Evolutionary conservation across 2,797 vertebrate genomes (phyloP), one percentile per base, ranked within the genome.

Genomic region (Schizothorax lantsangensis): DNA sequence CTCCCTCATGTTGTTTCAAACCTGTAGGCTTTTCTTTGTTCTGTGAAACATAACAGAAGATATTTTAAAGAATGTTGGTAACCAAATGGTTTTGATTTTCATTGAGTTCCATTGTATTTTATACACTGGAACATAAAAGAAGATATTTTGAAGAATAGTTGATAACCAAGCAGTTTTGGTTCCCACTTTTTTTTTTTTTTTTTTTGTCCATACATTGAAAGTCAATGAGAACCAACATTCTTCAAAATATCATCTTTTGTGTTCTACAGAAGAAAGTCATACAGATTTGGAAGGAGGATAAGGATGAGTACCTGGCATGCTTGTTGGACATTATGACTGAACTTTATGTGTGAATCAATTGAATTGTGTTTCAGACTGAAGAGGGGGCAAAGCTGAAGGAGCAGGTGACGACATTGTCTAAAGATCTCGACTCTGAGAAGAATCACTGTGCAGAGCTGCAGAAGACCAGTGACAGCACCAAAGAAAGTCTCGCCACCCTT

Each of bases 301-400:
- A 23, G 7, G 54, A 57, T 19, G 72, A 33, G 8, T 62, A 5
- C 30, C 64, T 66, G 6, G 6, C 30, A 23, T 12, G 73, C n/a
- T 23, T 14, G 10, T 57, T 38, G 30, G 19, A 78, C 6, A 8
- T 78, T 38, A 40, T 10, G 54, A 79, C 4, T 59, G 17, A 59
- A 79, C 4, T 12, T 33, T 21, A 6, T 26, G 10, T 30, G 19
- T 14, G 23, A 72, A 59, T 72, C 19, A 83, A 49, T 38, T 9
- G 5, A 52, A 71, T 40, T 73, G 1, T 84, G 30, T 62, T 74
- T 19, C 92, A 99, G 98, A 93, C 93, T 85, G 97, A 97, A 75
- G 95, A 97, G 89, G 96, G 97, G 92, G 94, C 89, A 79, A 95
- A 94, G 91, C 92, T 99, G 30, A 96, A 93, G 83, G 94, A 96